Percentiles rank a stretch among this genome's conserved stretches.
Evolutionary conservation across 2,797 vertebrate species (phyloP).

Genomic region (Bucorvus abyssinicus): DNA sequence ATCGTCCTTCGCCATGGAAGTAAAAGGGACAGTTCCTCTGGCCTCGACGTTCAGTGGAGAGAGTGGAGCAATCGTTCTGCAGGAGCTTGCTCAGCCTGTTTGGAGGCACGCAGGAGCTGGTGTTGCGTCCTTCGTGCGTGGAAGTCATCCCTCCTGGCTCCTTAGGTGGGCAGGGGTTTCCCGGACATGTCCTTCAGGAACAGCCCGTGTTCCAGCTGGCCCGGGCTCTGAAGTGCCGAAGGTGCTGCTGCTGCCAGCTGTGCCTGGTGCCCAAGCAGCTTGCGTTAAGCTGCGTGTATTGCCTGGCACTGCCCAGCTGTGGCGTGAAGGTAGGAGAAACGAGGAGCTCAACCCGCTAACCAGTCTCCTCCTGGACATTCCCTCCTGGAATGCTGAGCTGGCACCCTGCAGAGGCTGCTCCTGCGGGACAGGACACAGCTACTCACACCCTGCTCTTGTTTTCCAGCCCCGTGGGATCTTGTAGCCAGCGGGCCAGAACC

Average conservation of each 20-base stretch:
- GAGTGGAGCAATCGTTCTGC: not conserved
- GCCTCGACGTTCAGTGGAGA: not conserved
- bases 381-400: not conserved
- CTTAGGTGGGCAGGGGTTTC: not conserved
- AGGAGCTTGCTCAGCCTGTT: not conserved
- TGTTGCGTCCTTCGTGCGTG: not conserved
- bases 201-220: not conserved
- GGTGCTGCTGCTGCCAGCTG: not conserved
- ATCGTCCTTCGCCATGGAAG: not conserved
- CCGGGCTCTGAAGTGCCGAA: not conserved
- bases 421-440: not conserved
- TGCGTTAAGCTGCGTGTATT: rapidly evolving
- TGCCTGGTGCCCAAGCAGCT: not conserved
- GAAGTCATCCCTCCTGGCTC: not conserved
- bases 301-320: not conserved
- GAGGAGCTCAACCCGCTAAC: not conserved
- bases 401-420: not conserved
- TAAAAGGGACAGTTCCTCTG: not conserved
- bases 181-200: not conserved
- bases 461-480: rapidly evolving
- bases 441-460: not conserved
- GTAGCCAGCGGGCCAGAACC: not conserved
- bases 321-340: not conserved
- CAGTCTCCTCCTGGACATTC: not conserved
- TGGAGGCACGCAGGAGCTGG: not conserved